phyloP scores from a whole-genome alignment of 2,888 invertebrate genomes.

The Sarcophaga carnaria region DNA sequence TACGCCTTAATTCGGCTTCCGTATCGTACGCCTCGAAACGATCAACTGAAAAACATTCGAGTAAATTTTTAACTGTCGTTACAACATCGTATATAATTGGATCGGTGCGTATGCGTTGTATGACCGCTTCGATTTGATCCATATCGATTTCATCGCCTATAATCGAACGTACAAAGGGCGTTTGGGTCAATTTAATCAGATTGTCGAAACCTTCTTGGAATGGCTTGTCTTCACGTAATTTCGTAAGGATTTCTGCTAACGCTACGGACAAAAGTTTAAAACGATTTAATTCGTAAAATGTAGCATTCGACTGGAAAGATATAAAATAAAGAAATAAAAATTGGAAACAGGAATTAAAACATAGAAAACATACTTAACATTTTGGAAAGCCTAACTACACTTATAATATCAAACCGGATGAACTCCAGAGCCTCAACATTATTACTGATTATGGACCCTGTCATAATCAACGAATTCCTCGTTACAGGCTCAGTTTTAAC shows the following conservation, averaged over 20 bases:
- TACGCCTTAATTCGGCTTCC: constrained; percentile 83
- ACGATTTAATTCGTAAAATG: constrained; percentile 83
- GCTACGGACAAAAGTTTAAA: constrained; percentile 77
- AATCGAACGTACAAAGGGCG: constrained; percentile 77
- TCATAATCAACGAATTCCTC: too few relatives aligned
- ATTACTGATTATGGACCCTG: too few relatives aligned
- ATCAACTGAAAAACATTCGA: constrained; percentile 85
- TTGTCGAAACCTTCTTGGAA: constrained; percentile 78
- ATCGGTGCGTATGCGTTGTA: constrained; percentile 77
- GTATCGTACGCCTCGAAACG: constrained; percentile 83
- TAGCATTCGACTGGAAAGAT: constrained; percentile 83
- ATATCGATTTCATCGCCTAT: constrained; percentile 79
- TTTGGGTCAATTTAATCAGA: constrained; percentile 77
- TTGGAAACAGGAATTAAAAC: neutral
- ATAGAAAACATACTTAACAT: too few relatives aligned
- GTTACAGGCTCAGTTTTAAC: too few relatives aligned
- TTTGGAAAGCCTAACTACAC: too few relatives aligned
- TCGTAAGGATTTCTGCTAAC: constrained; percentile 75
- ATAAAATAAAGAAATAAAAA: constrained; percentile 2
- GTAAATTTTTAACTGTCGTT: constrained; percentile 83
- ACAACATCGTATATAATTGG: constrained; percentile 83
- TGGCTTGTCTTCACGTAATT: constrained; percentile 76
- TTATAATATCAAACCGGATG: too few relatives aligned
- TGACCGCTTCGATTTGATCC: constrained; percentile 75
- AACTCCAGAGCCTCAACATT: too few relatives aligned